phyloP scores from a whole-genome alignment of 2,888 invertebrate species.

The Clivina fossor region DNA sequence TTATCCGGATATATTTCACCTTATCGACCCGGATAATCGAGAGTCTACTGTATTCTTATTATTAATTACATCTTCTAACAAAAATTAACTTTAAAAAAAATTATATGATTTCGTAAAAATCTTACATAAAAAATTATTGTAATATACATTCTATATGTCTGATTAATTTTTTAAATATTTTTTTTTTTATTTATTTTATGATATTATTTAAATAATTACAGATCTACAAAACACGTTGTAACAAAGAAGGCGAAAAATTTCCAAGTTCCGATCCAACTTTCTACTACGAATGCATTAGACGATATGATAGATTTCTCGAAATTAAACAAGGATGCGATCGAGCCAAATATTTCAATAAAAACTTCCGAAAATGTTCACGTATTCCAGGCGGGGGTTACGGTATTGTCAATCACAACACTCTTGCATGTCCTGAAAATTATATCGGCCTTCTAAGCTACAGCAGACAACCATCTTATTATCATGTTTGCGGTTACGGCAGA shows the following conservation, averaged over 20 bases:
- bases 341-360: conserved; percentile 46
- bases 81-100: neutral
- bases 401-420: conserved; percentile 32
- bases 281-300: conserved; percentile 4
- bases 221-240: conserved; percentile 8
- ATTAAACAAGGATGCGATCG: neutral
- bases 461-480: conserved; percentile 51
- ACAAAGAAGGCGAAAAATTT: conserved; percentile 1
- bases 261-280: neutral
- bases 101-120: neutral
- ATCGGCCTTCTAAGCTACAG: conserved; percentile 51
- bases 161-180: neutral
- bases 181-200: neutral
- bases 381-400: conserved; percentile 53
- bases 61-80: neutral
- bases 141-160: neutral
- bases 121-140: neutral
- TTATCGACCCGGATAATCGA: too few relatives aligned
- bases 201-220: neutral
- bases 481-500: conserved; percentile 51
- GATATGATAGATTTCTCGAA: conserved; percentile 8
- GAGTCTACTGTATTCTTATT: neutral
- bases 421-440: conserved; percentile 49
- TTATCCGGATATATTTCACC: too few relatives aligned
- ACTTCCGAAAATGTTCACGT: conserved; percentile 44